phyloP scores from a whole-genome alignment of 2,888 invertebrate species.

The Microplitis deprimator region DNA sequence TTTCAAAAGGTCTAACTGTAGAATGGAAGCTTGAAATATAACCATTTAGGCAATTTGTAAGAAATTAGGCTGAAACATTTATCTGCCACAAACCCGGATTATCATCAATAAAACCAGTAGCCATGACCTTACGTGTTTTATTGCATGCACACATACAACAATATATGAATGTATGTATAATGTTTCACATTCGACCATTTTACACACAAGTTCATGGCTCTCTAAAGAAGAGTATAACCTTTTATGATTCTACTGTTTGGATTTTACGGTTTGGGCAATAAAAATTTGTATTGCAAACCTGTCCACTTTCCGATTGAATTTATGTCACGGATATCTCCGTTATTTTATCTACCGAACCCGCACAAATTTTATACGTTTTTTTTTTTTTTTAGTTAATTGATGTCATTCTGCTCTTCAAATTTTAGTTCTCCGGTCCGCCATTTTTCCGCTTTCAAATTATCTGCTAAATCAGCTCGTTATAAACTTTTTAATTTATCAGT shows the following conservation, averaged over 20 bases:
- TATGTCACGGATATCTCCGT: background rate
- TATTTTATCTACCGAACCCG: too few species aligned
- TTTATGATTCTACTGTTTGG: slow-evolving; percentile 10
- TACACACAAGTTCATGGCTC: background rate
- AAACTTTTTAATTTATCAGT: too few species aligned
- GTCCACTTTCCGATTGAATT: background rate
- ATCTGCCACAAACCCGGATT: slow-evolving; percentile 25
- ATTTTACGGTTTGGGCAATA: slow-evolving; percentile 23
- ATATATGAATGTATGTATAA: background rate
- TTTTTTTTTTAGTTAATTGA: background rate
- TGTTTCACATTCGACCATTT: slow-evolving; percentile 24
- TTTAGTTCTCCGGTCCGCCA: too few species aligned
- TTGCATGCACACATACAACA: slow-evolving; percentile 9
- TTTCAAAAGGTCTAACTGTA: background rate
- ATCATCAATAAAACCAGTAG: slow-evolving; percentile 28
- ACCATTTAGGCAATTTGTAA: slow-evolving; percentile 8
- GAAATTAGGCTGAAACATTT: background rate
- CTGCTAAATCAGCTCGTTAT: too few species aligned
- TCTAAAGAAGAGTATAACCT: slow-evolving; percentile 2
- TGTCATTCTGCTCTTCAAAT: too few species aligned
- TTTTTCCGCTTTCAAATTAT: too few species aligned
- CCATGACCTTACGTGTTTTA: slow-evolving; percentile 30
- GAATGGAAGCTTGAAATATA: slow-evolving; percentile 16
- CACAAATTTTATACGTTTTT: background rate
- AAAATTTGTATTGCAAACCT: slow-evolving; percentile 1